Evolutionary conservation across 2,888 invertebrate species (phyloP), one percentile per base, ranked within the genome.

Genomic region (Himalopsyche japonica): DNA sequence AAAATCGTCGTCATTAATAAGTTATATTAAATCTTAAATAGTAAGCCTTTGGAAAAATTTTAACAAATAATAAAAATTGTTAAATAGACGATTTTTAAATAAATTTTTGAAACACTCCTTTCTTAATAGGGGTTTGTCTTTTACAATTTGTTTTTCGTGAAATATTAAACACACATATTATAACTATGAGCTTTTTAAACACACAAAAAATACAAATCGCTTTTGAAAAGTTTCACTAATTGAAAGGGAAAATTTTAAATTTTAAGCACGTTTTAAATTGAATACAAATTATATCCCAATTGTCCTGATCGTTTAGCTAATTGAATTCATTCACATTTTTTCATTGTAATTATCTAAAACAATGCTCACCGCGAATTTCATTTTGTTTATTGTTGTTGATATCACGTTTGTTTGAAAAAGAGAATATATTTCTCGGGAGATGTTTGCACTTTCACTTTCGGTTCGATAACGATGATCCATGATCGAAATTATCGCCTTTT

Each of bases 361-460:
- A 87, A 76, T 86, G 87, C 88, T 88, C 87, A 88, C 88, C 88
- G 87, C 87, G 85, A 87, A 86, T 85, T 87, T 88, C 87, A 87
- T 88, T 81, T 76, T 81, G 81, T 79, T 80, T 70, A 81, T 30
- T 47, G 70, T 85, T 80, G 48, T 82, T 82, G 77, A 77, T 77
- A 80, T 82, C 47, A 81, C 76, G 70, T 70, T 70, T 81, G 76
- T 48, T 32, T 77, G 8, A 32, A 30, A 76, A 47, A 47, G 77
- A 27, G 80, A 79, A 76, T 76, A 82, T 79, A n/a, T 30, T 48
- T 80, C 76, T 48, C 43, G n/a, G 76, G 82, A 83, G 87, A 86
- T 86, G 87, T 80, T 85, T 49, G 81, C 87, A 87, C 87, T 87
- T 87, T 87, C 87, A 87, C 87, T 87, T 76, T 83, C 84, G 27